phyloP scores from a whole-genome alignment of 2,113 vertebrate genomes.

The Callaeas wilsoni region DNA sequence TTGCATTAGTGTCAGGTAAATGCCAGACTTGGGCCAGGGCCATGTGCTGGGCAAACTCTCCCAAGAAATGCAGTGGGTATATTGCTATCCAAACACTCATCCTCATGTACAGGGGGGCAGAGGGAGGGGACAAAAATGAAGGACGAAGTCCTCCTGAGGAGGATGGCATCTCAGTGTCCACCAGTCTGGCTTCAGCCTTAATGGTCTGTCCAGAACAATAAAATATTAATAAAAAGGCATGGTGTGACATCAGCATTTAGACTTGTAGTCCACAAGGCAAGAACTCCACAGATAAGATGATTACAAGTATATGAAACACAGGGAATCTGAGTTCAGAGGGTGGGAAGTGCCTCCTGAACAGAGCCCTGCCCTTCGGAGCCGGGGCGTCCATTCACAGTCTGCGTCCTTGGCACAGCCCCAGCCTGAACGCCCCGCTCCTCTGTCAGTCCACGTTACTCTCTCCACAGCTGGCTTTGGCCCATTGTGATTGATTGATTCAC shows the following conservation, averaged over 20 bases:
- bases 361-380: background rate
- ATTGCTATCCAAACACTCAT: slow-evolving; percentile 27
- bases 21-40: background rate
- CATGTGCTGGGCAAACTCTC: background rate
- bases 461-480: slow-evolving; percentile 33
- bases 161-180: background rate
- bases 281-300: slow-evolving; percentile 56
- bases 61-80: background rate
- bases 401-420: background rate
- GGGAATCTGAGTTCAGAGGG: background rate
- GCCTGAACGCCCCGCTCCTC: background rate
- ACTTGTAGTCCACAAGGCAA: slow-evolving; percentile 42
- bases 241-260: background rate
- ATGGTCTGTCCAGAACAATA: background rate
- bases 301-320: background rate
- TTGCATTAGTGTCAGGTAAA: background rate
- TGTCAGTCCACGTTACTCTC: background rate
- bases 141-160: background rate
- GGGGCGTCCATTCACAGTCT: background rate
- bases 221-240: background rate
- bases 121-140: background rate
- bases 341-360: background rate
- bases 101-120: background rate
- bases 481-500: background rate
- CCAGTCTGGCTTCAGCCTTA: background rate